Percentiles rank a stretch among this genome's conserved stretches.
Conservation (phyloP, 2,888 invertebrate species). For the Protophormia terraenovae region DNA sequence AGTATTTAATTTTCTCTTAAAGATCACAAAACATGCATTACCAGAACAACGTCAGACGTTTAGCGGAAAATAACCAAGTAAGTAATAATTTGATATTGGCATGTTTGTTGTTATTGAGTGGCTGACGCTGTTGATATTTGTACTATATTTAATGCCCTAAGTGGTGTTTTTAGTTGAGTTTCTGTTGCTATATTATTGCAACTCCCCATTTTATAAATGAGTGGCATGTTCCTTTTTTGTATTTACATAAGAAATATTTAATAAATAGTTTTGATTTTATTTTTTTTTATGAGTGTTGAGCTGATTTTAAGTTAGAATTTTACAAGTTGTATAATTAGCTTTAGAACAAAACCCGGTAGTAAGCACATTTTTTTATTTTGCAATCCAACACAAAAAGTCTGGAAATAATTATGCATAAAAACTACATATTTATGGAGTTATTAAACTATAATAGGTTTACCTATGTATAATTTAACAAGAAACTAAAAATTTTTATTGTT, state of each 20-base stretch:
- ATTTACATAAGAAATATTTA: conserved; percentile 56
- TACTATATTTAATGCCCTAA: neutral
- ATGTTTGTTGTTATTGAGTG: conserved; percentile 57
- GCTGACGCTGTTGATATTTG: conserved; percentile 5
- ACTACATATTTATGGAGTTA: conserved; percentile 17
- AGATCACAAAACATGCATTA: conserved; percentile 20
- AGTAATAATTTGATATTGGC: conserved; percentile 66
- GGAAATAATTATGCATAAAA: conserved; percentile 36
- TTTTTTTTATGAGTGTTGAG: neutral
- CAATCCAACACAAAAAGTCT: neutral
- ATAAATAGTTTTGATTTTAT: conserved; percentile 52
- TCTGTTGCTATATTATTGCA: neutral
- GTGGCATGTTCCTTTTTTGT: conserved; percentile 41
- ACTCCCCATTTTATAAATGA: neutral
- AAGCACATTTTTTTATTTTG: neutral
- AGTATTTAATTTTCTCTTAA: conserved; percentile 30
- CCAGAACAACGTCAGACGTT: neutral
- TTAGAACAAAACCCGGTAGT: neutral
- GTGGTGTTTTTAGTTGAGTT: neutral
- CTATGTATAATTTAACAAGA: too few relatives aligned
- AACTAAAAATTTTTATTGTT: too few relatives aligned
- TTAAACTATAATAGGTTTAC: too few relatives aligned
- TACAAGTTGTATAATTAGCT: conserved; percentile 40
- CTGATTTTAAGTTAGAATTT: neutral
- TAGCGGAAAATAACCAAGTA: conserved; percentile 53